Evolutionary conservation across 1,140 invertebrate species (phyloP).

Genomic region (Pristionchus pacificus): DNA sequence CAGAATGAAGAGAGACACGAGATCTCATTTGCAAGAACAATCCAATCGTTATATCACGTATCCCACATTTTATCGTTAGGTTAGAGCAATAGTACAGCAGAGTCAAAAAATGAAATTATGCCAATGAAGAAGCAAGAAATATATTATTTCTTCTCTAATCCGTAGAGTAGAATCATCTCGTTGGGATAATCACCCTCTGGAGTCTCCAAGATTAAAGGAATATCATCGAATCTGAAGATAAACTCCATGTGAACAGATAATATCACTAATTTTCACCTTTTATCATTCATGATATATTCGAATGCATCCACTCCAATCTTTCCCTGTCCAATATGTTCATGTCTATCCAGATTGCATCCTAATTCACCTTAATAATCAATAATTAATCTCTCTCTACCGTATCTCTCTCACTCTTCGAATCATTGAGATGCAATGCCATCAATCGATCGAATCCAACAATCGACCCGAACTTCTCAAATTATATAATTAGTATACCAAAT

Average conservation of each 20-base stretch:
- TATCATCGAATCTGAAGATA: constrained; percentile 55
- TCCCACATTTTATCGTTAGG: too few relatives aligned
- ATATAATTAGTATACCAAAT: too few relatives aligned
- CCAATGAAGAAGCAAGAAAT: too few relatives aligned
- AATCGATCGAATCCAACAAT: constrained; percentile 62
- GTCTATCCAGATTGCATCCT: constrained; percentile 61
- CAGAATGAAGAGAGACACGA: too few relatives aligned
- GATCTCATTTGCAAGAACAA: too few relatives aligned
- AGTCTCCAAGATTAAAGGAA: constrained; percentile 64
- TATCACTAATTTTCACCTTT: too few relatives aligned
- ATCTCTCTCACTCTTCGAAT: constrained; percentile 62
- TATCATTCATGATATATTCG: constrained; percentile 60
- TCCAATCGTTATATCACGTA: too few relatives aligned
- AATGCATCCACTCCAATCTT: constrained; percentile 61
- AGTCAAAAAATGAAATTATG: too few relatives aligned
- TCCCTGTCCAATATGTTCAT: constrained; percentile 64
- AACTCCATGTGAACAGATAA: too few relatives aligned
- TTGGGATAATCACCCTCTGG: constrained; percentile 55
- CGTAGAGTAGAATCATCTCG: constrained; percentile 53
- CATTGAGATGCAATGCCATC: constrained; percentile 64
- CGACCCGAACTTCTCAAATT: constrained; percentile 60
- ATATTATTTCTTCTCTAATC: constrained; percentile 26
- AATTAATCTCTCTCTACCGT: background rate
- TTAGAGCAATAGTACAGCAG: too few relatives aligned
- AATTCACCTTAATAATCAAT: constrained; percentile 53